A percentile compares a stretch with the other conserved stretches of the same genome.
Evolutionary conservation across 1,140 invertebrate genomes (phyloP).

Genomic region (Acromyrmex charruanus): DNA sequence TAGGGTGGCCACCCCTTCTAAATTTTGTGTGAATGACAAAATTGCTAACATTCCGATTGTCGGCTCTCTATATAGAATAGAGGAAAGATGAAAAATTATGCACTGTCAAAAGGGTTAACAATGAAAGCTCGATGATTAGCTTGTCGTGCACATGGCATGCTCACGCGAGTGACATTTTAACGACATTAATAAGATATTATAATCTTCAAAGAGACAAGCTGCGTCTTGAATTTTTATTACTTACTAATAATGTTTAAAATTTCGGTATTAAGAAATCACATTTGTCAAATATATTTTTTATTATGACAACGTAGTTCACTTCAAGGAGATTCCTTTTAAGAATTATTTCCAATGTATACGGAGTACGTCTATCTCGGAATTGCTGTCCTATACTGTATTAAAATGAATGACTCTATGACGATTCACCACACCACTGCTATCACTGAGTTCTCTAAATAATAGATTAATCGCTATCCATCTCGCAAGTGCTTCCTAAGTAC

Average conservation of each 20-base stretch:
- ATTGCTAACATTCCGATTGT: too few species aligned
- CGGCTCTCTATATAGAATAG: too few species aligned
- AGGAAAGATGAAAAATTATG: too few species aligned
- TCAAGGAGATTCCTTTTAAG: background rate
- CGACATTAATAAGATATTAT: background rate
- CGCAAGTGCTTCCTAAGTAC: conserved; percentile 31
- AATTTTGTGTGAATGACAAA: too few species aligned
- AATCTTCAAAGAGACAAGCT: background rate
- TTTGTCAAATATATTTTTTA: background rate
- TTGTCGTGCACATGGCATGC: background rate
- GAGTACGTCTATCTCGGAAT: background rate
- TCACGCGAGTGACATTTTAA: background rate
- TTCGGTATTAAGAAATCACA: background rate
- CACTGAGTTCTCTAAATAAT: conserved; percentile 34
- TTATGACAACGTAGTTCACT: background rate
- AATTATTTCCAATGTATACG: background rate
- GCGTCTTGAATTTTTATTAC: background rate
- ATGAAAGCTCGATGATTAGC: background rate
- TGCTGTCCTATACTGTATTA: conserved; percentile 7
- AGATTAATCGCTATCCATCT: conserved; percentile 39
- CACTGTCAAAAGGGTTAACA: background rate
- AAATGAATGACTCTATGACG: conserved; percentile 25
- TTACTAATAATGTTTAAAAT: background rate
- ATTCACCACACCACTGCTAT: background rate
- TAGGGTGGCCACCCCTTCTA: too few species aligned